Percentiles rank a stretch among this genome's conserved stretches.
Conservation (phyloP, 2,888 invertebrate genomes). For the Chirona hameri region DNA sequence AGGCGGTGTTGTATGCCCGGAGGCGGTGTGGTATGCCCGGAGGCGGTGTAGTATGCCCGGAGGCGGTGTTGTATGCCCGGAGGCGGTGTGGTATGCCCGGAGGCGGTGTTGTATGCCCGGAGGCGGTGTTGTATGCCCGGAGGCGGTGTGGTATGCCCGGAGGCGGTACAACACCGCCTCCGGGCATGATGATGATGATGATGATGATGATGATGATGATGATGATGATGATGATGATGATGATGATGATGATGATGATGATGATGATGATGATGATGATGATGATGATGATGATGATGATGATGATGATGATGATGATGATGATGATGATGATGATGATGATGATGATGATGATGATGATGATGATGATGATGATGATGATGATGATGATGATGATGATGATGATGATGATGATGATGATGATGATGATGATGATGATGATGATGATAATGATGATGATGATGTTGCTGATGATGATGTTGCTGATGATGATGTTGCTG, state of each 20-base stretch:
- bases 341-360: slow-evolving; percentile 22
- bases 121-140: no score
- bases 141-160: no score
- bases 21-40: no score
- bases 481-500: no score
- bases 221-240: slow-evolving; percentile 22
- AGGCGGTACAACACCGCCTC: no score
- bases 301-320: slow-evolving; percentile 22
- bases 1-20: no score
- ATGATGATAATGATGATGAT: background rate
- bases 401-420: slow-evolving; percentile 12
- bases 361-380: slow-evolving; percentile 22
- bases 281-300: slow-evolving; percentile 22
- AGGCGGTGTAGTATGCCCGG: no score
- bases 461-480: no score
- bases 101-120: no score
- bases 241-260: slow-evolving; percentile 22
- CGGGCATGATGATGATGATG: slow-evolving; percentile 22
- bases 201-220: slow-evolving; percentile 22
- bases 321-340: slow-evolving; percentile 22
- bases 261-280: slow-evolving; percentile 22
- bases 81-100: no score
- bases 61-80: no score
- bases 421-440: background rate
- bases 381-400: slow-evolving; percentile 22